Evolutionary conservation across 2,888 invertebrate species (phyloP), one percentile per base, ranked within the genome.

Genomic region (Drosophila ochracea): DNA sequence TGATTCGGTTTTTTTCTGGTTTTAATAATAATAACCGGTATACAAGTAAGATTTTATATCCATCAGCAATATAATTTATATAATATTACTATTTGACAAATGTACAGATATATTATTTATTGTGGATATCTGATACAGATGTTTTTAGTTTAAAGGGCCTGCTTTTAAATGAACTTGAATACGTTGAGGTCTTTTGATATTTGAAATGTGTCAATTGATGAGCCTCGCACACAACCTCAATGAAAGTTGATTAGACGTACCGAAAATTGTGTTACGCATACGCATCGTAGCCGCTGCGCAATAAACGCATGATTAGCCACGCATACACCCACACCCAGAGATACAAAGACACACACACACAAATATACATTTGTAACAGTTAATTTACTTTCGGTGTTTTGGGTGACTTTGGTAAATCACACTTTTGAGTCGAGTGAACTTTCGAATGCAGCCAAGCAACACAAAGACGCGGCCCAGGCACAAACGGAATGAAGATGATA

Each of bases 331-430:
- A 9, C 47, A 47, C 28, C 4, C 25, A 25, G 16, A 47, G 25
- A 47, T 9, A 47, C 16, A 60, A 47, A 37, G n/a, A 64, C 41
- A 53, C 30, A 53, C 41, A 57, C 53, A 21, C 62, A n/a, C 47
- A 57, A 47, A 39, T 62, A 49, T 53, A 76, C 66, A 82, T 80
- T 80, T 83, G 78, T 83, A 81, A 79, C 83, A 85, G 83, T 83
- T 90, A 88, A 90, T 82, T 90, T 90, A 74, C 68, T 87, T 83
- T 84, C 71, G 63, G 64, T 82, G 79, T 82, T 84, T 79, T 68
- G 68, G 76, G 64, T 80, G 89, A 84, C 78, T 86, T 83, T 80
- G 83, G 75, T 69, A 78, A 85, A 81, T 88, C 80, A 69, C 80
- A 80, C 71, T 75, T 74, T 72, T 67, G 62, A 79, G 73, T 71